These are phyloP conservation scores for Popillia japonica DNA, from an alignment of 1,140 invertebrate species.

Conservation along the genomic window DNA sequence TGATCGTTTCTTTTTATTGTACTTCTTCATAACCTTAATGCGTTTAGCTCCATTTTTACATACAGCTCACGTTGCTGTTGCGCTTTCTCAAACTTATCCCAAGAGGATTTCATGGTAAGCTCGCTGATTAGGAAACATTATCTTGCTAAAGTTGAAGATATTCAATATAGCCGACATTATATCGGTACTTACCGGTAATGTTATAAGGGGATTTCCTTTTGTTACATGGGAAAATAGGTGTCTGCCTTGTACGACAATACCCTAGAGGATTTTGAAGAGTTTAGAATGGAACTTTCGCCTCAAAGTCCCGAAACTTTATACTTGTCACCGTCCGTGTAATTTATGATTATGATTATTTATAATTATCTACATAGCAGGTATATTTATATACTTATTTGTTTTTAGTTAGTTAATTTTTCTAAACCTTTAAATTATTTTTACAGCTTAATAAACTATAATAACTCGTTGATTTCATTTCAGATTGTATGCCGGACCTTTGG, in stretches of 20 bases:
- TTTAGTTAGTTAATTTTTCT: too few relatives aligned
- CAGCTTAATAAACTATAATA: neutral
- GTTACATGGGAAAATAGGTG: neutral
- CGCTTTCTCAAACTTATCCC: neutral
- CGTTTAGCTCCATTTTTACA: neutral
- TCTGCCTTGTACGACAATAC: neutral
- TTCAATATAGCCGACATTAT: slow-evolving; percentile 3
- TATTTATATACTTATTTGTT: too few relatives aligned
- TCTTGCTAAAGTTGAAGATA: neutral
- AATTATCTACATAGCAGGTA: neutral
- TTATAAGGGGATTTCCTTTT: neutral
- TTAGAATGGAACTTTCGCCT: neutral
- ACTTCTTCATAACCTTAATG: neutral
- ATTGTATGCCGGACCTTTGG: slow-evolving; percentile 41
- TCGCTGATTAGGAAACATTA: neutral
- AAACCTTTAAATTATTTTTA: neutral
- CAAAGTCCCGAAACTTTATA: neutral
- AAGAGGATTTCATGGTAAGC: neutral
- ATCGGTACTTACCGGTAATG: slow-evolving; percentile 8
- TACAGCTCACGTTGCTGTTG: neutral
- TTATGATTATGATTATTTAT: neutral
- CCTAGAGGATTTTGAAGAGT: neutral
- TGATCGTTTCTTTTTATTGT: neutral
- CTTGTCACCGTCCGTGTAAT: too few relatives aligned
- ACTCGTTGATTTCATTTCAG: neutral